These are phyloP conservation scores for Dysmachus trigonus DNA, from an alignment of 2,888 invertebrate species.

Conservation along the genomic window DNA sequence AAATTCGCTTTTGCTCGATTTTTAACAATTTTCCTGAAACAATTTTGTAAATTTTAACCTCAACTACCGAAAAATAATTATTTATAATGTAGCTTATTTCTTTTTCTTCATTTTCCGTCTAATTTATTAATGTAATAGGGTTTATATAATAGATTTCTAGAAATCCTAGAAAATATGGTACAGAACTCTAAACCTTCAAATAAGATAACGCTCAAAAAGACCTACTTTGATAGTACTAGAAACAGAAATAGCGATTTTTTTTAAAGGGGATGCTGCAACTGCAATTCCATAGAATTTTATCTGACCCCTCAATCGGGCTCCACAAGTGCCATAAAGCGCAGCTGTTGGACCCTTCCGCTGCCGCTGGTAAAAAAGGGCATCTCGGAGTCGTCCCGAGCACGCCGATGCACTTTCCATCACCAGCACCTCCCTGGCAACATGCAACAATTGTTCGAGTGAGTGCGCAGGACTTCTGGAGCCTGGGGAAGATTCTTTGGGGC, in stretches of 20 bases:
- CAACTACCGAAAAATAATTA: too few relatives aligned
- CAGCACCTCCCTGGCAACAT: not conserved
- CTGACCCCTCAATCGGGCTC: not conserved
- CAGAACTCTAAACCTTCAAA: too few relatives aligned
- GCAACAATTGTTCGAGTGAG: conserved; percentile 32
- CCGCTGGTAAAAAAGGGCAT: not conserved
- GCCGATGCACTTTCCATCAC: not conserved
- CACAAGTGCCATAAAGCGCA: not conserved
- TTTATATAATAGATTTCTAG: too few relatives aligned
- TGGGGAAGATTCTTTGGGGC: not conserved
- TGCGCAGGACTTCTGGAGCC: conserved; percentile 2
- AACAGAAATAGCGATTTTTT: not conserved
- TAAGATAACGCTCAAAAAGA: not conserved
- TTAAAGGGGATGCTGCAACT: not conserved
- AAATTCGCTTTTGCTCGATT: too few relatives aligned
- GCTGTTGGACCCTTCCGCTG: not conserved
- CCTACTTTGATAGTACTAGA: not conserved
- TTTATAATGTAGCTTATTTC: too few relatives aligned
- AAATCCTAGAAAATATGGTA: too few relatives aligned
- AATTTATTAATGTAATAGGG: too few relatives aligned
- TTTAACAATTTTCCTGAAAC: too few relatives aligned
- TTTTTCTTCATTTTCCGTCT: too few relatives aligned
- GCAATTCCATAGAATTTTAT: not conserved
- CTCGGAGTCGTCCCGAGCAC: not conserved
- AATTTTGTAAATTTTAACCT: too few relatives aligned